Conservation (phyloP, 1,140 invertebrate species). For the Dendrolimus punctatus region DNA sequence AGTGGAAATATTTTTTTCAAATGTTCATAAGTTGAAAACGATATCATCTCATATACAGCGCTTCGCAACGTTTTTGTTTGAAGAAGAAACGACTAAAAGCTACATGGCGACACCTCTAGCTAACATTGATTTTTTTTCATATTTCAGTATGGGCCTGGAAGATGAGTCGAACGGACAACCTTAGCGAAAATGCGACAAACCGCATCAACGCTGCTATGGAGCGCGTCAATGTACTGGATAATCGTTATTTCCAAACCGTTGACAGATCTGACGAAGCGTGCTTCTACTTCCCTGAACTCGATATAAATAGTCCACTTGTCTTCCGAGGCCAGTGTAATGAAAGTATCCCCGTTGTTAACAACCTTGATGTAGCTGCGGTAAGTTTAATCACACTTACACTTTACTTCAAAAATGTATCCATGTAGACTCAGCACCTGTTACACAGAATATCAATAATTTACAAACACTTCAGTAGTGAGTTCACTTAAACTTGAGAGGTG, state of each 20-base stretch:
- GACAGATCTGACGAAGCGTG: slow-evolving; percentile 31
- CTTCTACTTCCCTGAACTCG: slow-evolving; percentile 42
- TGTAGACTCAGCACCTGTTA: too few relatives aligned
- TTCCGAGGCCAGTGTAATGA: slow-evolving; percentile 36
- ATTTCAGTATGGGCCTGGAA: slow-evolving; percentile 50
- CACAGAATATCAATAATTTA: too few relatives aligned
- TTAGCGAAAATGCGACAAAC: slow-evolving; percentile 14
- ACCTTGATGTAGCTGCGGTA: slow-evolving; percentile 25
- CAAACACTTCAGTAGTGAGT: too few relatives aligned
- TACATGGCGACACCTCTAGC: too few relatives aligned
- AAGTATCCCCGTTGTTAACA: slow-evolving; percentile 18
- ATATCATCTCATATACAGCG: too few relatives aligned
- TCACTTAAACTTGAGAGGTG: too few relatives aligned
- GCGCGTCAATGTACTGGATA: slow-evolving; percentile 34
- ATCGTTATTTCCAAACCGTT: slow-evolving; percentile 27
- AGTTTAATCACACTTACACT: slow-evolving; percentile 3
- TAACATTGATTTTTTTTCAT: neutral
- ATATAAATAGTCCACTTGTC: slow-evolving; percentile 19
- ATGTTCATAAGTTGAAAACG: too few relatives aligned
- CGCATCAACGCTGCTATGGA: slow-evolving; percentile 31
- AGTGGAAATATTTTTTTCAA: too few relatives aligned
- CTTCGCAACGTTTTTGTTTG: too few relatives aligned
- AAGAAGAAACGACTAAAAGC: too few relatives aligned
- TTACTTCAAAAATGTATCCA: too few relatives aligned
- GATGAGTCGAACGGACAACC: slow-evolving; percentile 29